Evolutionary conservation across 1,140 invertebrate species (phyloP), one percentile per base, ranked within the genome.

Genomic region (Pseudoatta argentina): DNA sequence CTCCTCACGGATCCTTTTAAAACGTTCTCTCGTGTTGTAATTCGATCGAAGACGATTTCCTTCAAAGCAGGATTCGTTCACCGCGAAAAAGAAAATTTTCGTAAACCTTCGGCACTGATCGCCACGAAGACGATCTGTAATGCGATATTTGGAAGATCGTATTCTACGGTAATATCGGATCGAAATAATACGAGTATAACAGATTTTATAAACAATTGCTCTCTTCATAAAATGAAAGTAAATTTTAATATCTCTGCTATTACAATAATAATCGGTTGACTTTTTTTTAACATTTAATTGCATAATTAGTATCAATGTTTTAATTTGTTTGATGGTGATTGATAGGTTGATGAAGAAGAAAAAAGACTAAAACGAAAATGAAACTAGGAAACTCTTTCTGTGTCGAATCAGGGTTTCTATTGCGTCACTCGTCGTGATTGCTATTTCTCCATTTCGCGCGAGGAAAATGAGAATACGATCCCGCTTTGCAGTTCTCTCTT

Each of bases 401-500:
- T 77, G 39, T 77, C 59, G 39, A 78, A 78, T 78, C 59, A 21
- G 61, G 16, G 27, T 85, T 66, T 72, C 86, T 69, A 59, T 77
- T 27, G 82, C 59, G n/a, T 71, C 79, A 90, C 87, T 90, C 79
- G 85, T 71, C 51, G 87, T 88, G 89, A 90, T 90, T 90, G 79
- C 87, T 81, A 85, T 90, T 90, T 83, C 89, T 86, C 89, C 73
- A 75, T 85, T 73, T 73, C 21, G 48, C 24, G n/a, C 81, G 39
- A 73, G 79, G 85, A 88, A 88, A 89, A 89, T 89, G 87, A 86
- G 69, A 85, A 86, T 75, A 77, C 51, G 55, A 64, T 57, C 27
- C 39, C 55, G 55, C 69, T 34, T 51, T 75, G 51, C 64, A 57
- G 34, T 55, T 55, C 75, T 89, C 75, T 75, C 76, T 51, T 55